A percentile compares a stretch with the other conserved stretches of the same genome.
phyloP scores from a whole-genome alignment of 2,888 invertebrate species.

The Leuctra nigra region DNA sequence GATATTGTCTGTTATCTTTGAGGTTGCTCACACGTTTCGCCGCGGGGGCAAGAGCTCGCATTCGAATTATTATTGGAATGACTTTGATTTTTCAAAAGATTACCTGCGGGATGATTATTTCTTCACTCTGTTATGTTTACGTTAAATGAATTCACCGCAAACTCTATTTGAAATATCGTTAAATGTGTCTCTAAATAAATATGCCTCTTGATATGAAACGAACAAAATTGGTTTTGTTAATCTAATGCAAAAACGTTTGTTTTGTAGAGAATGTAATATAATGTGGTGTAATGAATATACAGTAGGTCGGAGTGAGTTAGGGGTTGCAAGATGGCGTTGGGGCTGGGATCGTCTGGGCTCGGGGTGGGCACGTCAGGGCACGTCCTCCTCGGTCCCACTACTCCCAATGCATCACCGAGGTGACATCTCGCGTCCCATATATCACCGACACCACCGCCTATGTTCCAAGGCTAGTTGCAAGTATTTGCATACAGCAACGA shows the following conservation, averaged over 20 bases:
- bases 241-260: constrained; percentile 9
- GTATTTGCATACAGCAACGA: constrained; percentile 31
- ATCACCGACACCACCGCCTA: constrained; percentile 39
- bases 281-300: constrained; percentile 17
- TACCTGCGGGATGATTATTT: constrained; percentile 3
- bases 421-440: constrained; percentile 47
- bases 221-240: constrained; percentile 16
- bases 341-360: constrained; percentile 1
- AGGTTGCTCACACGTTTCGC: constrained; percentile 1
- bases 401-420: constrained; percentile 45
- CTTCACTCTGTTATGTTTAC: too few relatives aligned
- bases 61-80: neutral
- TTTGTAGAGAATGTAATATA: constrained; percentile 17
- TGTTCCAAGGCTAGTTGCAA: constrained; percentile 31
- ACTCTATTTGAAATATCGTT: constrained; percentile 10
- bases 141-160: too few relatives aligned
- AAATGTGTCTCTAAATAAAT: constrained; percentile 11
- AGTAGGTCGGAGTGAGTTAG: constrained; percentile 9
- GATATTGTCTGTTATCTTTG: neutral
- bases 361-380: constrained; percentile 22
- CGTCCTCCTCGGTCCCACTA: constrained; percentile 29
- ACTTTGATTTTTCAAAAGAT: constrained; percentile 4
- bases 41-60: neutral
- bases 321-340: constrained; percentile 9
- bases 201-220: constrained; percentile 12